Conservation (phyloP, 1,140 invertebrate genomes). For the Manduca sexta region DNA sequence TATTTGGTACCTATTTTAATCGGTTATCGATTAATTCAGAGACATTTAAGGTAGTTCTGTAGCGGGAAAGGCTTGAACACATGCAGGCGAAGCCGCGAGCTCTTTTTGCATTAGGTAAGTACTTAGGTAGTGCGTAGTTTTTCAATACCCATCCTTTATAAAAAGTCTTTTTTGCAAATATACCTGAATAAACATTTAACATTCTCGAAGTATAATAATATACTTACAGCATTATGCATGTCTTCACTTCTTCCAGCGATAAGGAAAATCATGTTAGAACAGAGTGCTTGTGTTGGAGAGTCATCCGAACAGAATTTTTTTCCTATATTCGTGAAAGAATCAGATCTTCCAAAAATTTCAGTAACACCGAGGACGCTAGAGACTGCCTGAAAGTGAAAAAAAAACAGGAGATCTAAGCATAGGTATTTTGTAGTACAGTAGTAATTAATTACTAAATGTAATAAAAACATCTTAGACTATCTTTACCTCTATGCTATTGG, state of each 20-base stretch:
- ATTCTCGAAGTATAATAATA: background rate
- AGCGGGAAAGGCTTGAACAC: too few species aligned
- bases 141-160: too few species aligned
- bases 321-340: conserved; percentile 61
- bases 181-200: too few species aligned
- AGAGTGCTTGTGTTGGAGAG: conserved; percentile 68
- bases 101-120: too few species aligned
- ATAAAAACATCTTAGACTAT: conserved; percentile 3
- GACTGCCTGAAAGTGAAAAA: conserved; percentile 22
- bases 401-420: background rate
- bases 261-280: conserved; percentile 75
- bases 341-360: conserved; percentile 72
- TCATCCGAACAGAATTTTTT: conserved; percentile 68
- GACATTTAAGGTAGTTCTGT: too few species aligned
- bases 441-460: background rate
- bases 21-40: too few species aligned
- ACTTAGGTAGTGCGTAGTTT: too few species aligned
- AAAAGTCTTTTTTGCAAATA: too few species aligned
- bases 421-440: too few species aligned
- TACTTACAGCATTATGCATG: conserved; percentile 31
- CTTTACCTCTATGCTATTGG: conserved; percentile 22
- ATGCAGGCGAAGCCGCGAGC: too few species aligned
- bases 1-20: too few species aligned
- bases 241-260: conserved; percentile 59
- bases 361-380: conserved; percentile 60